Base-by-base conservation (phyloP, 2,888 invertebrate genomes). In the Monopis laevigella region DNA sequence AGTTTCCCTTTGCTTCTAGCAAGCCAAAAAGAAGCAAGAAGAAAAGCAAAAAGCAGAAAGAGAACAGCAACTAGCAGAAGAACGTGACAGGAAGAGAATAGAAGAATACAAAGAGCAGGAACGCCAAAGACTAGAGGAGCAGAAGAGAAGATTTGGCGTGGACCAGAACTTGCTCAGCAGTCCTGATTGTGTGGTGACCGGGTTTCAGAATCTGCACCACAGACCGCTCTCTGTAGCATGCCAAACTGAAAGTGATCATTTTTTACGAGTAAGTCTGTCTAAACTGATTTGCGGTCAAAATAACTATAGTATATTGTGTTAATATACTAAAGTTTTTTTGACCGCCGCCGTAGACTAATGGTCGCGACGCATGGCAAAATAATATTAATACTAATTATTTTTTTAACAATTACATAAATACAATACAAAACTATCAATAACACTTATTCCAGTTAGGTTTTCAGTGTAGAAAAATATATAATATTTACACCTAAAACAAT, bases 21-120 rank as follows among this genome's bases (percentile, higher is more conserved):
- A 80, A 77, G 74, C 74, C 30, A 75, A 73, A 53, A 70, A 68
- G 57, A 80, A 77, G 43, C 73, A 71, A 59, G 77, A 78, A 49
- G 74, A 63, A 30, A 78, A 73, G 56, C 66, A 73, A 24, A 62
- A 67, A 51, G 67, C 64, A 1, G 73, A 75, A 27, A 62, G 56
- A 10, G 72, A 73, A 46, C 62, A 65, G 2, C 65, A 59, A 21
- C 14, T 72, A 75, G 41, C 53, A 3, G 74, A 78, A 45, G 63
- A 66, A 49, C 63, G 56, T 39, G 75, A 75, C 30, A 60, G 61
- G 30, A 55, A 60, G 63, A 40, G 66, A 67, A 45, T 56, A 62
- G 40, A 58, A 61, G 51, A 42, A 46, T 38, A 39, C 12, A 7
- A 41, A 32, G 40, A 43, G 30, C 36, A 43, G 12, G 55, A 58